phyloP scores from a whole-genome alignment of 2,888 invertebrate genomes.

The Pocota personata region DNA sequence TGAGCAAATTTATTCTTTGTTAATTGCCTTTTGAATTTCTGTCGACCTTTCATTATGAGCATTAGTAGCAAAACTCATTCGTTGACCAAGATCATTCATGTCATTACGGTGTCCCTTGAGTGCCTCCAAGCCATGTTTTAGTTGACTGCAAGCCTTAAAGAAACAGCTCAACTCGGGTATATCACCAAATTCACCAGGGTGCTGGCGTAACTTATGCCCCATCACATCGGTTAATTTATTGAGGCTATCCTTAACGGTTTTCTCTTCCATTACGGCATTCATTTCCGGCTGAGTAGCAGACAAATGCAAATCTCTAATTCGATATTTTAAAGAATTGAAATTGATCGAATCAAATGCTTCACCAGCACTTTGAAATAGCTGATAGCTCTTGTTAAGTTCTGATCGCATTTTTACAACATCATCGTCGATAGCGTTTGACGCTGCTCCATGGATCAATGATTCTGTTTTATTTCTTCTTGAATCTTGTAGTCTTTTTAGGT shows the following conservation, averaged over 20 bases:
- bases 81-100: slow-evolving; percentile 77
- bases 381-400: slow-evolving; percentile 78
- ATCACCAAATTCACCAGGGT: slow-evolving; percentile 81
- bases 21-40: slow-evolving; percentile 76
- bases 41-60: slow-evolving; percentile 77
- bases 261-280: slow-evolving; percentile 74
- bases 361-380: slow-evolving; percentile 79
- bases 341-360: slow-evolving; percentile 79
- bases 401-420: slow-evolving; percentile 78
- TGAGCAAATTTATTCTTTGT: slow-evolving; percentile 13
- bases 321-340: slow-evolving; percentile 77
- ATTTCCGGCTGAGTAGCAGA: slow-evolving; percentile 70
- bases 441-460: slow-evolving; percentile 73
- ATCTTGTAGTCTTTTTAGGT: background rate
- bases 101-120: slow-evolving; percentile 77
- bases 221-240: slow-evolving; percentile 77
- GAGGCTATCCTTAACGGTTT: slow-evolving; percentile 76
- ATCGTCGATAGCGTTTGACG: slow-evolving; percentile 75
- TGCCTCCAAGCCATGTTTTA: slow-evolving; percentile 78
- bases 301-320: slow-evolving; percentile 79
- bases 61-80: slow-evolving; percentile 77
- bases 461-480: slow-evolving; percentile 23
- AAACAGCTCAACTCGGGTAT: slow-evolving; percentile 81
- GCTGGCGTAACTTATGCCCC: slow-evolving; percentile 77
- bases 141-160: slow-evolving; percentile 79